Base-by-base conservation (phyloP, 2,797 vertebrate species). In the Pempheris klunzingeri region DNA sequence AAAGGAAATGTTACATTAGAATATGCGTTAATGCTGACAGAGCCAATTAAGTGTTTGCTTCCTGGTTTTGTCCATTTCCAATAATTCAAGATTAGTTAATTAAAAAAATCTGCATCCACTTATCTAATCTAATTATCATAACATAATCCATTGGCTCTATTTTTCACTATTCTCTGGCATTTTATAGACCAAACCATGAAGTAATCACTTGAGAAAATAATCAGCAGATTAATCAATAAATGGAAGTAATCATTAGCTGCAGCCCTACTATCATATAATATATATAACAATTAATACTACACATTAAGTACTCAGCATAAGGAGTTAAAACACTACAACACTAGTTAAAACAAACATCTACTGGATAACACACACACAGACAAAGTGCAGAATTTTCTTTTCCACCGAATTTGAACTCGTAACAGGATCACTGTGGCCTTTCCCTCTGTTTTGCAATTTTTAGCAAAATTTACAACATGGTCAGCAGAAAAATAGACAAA, bases 401-500 rank as follows among this genome's bases (percentile, higher is more conserved):
- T 30, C n/a, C 14, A 44, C 38, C 3, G 5, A 10, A 62, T 71
- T 20, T 53, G n/a, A 81, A 68, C 41, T 12, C 52, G 85, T 44
- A 84, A 87, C 54, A 47, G 20, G 39, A 89, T 82, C 70, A 5
- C 63, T 68, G 61, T 50, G 66, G 66, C 18, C 81, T 81, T 75
- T 69, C 50, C 53, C 26, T 74, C 44, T 15, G 4, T 79, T 79
- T 79, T 61, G 66, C 46, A 62, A 67, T 78, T 82, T 87, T 70
- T 67, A 55, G 54, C 20, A 71, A 65, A 69, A 83, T 78, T 69
- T 86, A 84, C 55, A 71, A 52, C 76, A 41, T 0, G 4, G 68
- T 87, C 86, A 88, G 87, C 81, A 77, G 75, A 84, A 88, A 84
- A 81, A 80, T 13, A 49, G 84, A 86, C 84, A 88, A 85, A 87